Evolutionary conservation across 2,797 vertebrate species (phyloP).

Genomic region (Alexandromys oeconomus): DNA sequence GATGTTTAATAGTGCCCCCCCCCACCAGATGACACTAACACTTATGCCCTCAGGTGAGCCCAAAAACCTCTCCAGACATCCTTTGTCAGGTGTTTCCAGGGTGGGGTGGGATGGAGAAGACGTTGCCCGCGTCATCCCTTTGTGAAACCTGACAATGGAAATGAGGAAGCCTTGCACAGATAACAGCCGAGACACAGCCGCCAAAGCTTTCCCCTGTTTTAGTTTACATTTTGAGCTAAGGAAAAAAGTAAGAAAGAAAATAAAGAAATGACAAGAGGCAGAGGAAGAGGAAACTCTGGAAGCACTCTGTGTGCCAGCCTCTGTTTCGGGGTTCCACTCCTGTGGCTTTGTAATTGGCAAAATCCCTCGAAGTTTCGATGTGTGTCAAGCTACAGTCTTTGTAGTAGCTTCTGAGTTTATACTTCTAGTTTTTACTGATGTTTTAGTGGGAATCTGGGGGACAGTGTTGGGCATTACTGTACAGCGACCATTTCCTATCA

Average conservation of each 20-base stretch:
- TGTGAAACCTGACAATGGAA: not conserved
- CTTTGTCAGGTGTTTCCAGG: not conserved
- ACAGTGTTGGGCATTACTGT: not conserved
- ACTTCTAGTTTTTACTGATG: conserved; percentile 23
- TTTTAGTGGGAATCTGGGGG: not conserved
- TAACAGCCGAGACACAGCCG: not conserved
- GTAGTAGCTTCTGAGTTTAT: conserved; percentile 3
- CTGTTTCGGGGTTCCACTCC: not conserved
- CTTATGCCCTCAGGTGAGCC: not conserved
- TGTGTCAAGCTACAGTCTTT: not conserved
- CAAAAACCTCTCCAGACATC: not conserved
- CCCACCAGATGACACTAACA: not conserved
- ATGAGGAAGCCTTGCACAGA: not conserved
- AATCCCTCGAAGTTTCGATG: not conserved
- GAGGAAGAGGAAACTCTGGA: not conserved
- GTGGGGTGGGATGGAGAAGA: not conserved
- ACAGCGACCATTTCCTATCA: not conserved
- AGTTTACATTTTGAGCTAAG: not conserved
- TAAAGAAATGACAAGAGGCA: not conserved
- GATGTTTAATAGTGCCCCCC: not conserved
- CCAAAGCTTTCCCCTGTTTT: not conserved
- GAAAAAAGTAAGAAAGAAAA: not conserved
- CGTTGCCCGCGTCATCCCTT: accelerated
- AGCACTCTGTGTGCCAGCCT: not conserved
- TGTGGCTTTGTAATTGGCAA: not conserved